Conservation (phyloP, 2,113 vertebrate genomes). For the Dasyornis broadbenti region DNA sequence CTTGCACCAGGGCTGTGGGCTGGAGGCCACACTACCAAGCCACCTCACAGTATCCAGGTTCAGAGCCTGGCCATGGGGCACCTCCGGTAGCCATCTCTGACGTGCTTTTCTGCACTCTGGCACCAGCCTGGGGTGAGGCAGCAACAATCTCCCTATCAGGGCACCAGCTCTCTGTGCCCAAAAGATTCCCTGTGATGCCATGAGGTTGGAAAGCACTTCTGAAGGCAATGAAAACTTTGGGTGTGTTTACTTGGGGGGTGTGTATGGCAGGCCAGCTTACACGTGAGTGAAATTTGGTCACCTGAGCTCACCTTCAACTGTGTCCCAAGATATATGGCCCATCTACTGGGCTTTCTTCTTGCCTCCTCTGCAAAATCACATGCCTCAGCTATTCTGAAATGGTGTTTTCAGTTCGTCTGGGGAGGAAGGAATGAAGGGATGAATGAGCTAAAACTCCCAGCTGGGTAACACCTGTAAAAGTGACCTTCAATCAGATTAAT, state of each 20-base stretch:
- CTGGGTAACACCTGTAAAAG: neutral
- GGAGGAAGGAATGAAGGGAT: neutral
- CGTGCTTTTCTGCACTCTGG: neutral
- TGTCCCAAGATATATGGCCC: neutral
- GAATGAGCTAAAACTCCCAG: neutral
- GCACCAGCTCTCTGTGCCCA: neutral
- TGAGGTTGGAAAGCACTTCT: neutral
- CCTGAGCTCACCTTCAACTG: neutral
- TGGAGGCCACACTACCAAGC: neutral
- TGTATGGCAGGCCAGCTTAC: neutral
- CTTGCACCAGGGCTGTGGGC: neutral
- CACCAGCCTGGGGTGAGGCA: neutral
- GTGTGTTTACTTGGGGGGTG: neutral
- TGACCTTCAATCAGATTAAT: neutral
- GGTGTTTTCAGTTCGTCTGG: neutral
- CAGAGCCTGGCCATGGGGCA: rapidly evolving
- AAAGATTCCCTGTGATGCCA: neutral
- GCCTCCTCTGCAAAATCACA: neutral
- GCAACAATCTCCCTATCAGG: neutral
- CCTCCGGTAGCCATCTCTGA: rapidly evolving
- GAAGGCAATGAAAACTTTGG: neutral
- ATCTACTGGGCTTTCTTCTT: neutral
- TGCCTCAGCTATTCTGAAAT: neutral
- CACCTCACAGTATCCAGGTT: neutral
- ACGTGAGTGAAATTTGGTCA: neutral